phyloP scores from a whole-genome alignment of 1,140 invertebrate species.

The Pseudobourletiella spinata region DNA sequence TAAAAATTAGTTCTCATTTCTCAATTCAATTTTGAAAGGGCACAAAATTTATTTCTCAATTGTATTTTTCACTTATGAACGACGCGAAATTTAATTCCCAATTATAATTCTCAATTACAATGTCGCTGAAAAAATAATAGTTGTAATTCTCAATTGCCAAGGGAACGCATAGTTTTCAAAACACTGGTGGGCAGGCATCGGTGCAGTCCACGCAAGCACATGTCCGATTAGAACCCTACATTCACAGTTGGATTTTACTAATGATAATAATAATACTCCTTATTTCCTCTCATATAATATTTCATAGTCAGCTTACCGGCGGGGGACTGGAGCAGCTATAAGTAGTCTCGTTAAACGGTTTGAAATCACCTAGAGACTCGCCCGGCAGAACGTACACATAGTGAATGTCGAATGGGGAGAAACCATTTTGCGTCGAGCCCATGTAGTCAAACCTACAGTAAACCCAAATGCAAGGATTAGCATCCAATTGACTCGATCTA shows the following conservation, averaged over 20 bases:
- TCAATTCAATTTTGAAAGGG: too few species aligned
- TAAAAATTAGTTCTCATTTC: too few species aligned
- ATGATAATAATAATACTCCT: neutral
- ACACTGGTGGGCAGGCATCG: constrained; percentile 50
- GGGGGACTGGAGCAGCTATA: constrained; percentile 16
- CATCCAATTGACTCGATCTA: neutral
- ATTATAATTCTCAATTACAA: too few species aligned
- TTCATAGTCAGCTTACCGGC: constrained; percentile 5
- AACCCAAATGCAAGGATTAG: neutral
- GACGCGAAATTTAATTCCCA: too few species aligned
- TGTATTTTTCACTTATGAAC: too few species aligned
- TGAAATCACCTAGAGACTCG: constrained; percentile 6
- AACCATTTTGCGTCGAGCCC: constrained; percentile 38
- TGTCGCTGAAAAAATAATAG: too few species aligned
- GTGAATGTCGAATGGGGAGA: constrained; percentile 44
- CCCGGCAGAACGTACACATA: constrained; percentile 33
- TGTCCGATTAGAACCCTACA: constrained; percentile 44
- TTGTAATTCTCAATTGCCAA: neutral
- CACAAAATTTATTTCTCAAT: too few species aligned
- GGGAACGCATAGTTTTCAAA: too few species aligned
- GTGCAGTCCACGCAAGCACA: constrained; percentile 74
- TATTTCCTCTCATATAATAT: neutral
- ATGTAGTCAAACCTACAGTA: constrained; percentile 23
- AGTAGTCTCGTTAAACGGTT: constrained; percentile 11
- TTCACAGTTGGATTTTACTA: neutral